Conservation (phyloP, 2,888 invertebrate species). For the Volucella inflata region DNA sequence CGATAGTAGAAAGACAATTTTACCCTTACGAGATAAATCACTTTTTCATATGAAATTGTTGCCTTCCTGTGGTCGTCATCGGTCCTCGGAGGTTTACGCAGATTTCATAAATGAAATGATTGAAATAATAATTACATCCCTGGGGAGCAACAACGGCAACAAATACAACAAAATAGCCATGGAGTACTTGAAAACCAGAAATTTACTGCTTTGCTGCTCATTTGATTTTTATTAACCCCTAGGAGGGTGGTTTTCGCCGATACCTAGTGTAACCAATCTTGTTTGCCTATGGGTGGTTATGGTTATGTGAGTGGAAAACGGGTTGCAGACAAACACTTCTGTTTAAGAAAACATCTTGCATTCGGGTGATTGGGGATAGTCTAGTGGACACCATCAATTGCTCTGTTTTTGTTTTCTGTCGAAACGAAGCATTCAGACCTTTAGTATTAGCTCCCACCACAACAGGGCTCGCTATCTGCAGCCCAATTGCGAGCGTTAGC, state of each 20-base stretch:
- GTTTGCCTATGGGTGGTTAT: slow-evolving; percentile 49
- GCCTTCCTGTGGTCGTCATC: background rate
- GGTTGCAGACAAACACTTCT: too few species aligned
- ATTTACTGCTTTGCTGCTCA: slow-evolving; percentile 48
- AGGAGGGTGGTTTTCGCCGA: slow-evolving; percentile 15
- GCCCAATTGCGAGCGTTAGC: too few species aligned
- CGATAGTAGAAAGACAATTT: background rate
- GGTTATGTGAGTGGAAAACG: background rate
- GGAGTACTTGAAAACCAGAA: background rate
- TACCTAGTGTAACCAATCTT: slow-evolving; percentile 56
- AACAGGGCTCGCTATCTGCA: too few species aligned
- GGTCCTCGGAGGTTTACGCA: slow-evolving; percentile 50
- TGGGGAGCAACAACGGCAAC: slow-evolving; percentile 65
- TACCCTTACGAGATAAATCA: slow-evolving; percentile 53
- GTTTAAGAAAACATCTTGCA: too few species aligned
- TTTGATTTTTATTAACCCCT: slow-evolving; percentile 37
- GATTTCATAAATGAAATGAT: slow-evolving; percentile 65
- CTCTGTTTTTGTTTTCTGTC: too few species aligned
- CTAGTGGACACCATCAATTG: too few species aligned
- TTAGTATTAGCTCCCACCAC: too few species aligned
- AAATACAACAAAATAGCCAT: slow-evolving; percentile 14
- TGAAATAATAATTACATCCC: slow-evolving; percentile 73
- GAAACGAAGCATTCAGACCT: too few species aligned
- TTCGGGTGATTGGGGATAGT: too few species aligned
- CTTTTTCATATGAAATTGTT: slow-evolving; percentile 40